Percentiles rank a stretch among this genome's conserved stretches.
Conservation (phyloP, 2,888 invertebrate species). For the Euplagia quadripunctaria region DNA sequence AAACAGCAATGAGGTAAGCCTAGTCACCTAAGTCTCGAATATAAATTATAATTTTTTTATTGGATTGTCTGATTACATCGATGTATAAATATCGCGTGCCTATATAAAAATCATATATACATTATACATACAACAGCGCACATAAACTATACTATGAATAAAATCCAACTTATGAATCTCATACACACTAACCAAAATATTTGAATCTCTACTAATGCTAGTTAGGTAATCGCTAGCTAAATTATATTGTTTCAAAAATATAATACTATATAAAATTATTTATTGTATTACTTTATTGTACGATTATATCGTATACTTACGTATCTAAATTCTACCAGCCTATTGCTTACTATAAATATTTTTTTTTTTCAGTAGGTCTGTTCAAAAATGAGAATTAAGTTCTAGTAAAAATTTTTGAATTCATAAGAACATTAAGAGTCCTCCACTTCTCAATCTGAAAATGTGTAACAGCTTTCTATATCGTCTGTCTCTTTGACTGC, state of each 20-base stretch:
- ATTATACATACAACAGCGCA: constrained; percentile 36
- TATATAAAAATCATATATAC: constrained; percentile 21
- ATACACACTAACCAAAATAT: constrained; percentile 6
- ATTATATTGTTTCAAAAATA: constrained; percentile 12
- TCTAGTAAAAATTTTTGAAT: too few species aligned
- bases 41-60: background rate
- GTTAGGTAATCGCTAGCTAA: constrained; percentile 36
- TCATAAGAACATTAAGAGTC: background rate
- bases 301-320: too few species aligned
- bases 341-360: too few species aligned
- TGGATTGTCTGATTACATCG: constrained; percentile 3
- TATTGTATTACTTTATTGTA: too few species aligned
- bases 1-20: background rate
- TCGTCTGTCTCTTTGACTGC: background rate
- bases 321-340: too few species aligned
- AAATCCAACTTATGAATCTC: constrained; percentile 34
- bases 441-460: background rate
- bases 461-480: background rate
- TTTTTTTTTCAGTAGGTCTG: too few species aligned
- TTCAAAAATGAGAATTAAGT: too few species aligned
- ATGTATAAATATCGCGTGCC: constrained; percentile 19
- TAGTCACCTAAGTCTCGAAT: background rate
- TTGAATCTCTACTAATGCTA: constrained; percentile 20
- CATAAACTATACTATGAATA: constrained; percentile 16
- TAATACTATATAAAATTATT: background rate